phyloP scores from a whole-genome alignment of 1,140 invertebrate genomes.

The Bombus turneri region DNA sequence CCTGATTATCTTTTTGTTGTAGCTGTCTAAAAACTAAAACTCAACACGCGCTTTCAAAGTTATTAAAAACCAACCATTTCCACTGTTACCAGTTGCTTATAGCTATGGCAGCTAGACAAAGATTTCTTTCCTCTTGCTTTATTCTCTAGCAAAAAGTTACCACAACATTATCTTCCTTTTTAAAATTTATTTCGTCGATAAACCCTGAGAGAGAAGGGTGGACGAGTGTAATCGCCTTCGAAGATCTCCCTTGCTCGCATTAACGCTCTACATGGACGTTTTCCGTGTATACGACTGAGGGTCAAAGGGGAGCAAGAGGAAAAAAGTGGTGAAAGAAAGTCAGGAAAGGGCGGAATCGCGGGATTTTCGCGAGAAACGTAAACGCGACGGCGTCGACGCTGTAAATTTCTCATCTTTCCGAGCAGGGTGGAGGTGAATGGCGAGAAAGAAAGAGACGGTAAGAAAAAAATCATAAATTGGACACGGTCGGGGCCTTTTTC shows the following conservation, averaged over 20 bases:
- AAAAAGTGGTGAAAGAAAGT: background rate
- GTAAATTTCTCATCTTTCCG: constrained; percentile 45
- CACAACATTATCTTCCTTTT: too few relatives aligned
- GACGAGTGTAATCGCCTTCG: background rate
- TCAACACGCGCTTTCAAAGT: background rate
- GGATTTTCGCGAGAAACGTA: constrained; percentile 7
- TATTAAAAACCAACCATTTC: background rate
- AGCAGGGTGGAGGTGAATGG: background rate
- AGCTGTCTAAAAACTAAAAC: too few relatives aligned
- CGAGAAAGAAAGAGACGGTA: background rate
- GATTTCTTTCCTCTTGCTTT: background rate
- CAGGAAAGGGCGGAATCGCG: background rate
- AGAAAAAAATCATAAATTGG: constrained; percentile 70
- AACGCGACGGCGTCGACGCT: constrained; percentile 8
- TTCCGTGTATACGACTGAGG: background rate
- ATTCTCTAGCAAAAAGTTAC: background rate
- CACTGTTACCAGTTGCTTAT: background rate
- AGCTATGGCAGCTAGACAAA: background rate
- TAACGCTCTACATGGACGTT: constrained; percentile 8
- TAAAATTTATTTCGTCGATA: constrained; percentile 9
- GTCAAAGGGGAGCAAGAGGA: too few relatives aligned
- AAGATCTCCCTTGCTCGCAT: background rate
- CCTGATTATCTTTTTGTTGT: background rate
- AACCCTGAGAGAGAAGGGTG: background rate
- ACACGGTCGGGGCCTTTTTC: constrained; percentile 61